Percentiles rank a stretch among this genome's conserved stretches.
Evolutionary conservation across 2,113 vertebrate genomes (phyloP).

Genomic region (Emydocephalus ijimae): DNA sequence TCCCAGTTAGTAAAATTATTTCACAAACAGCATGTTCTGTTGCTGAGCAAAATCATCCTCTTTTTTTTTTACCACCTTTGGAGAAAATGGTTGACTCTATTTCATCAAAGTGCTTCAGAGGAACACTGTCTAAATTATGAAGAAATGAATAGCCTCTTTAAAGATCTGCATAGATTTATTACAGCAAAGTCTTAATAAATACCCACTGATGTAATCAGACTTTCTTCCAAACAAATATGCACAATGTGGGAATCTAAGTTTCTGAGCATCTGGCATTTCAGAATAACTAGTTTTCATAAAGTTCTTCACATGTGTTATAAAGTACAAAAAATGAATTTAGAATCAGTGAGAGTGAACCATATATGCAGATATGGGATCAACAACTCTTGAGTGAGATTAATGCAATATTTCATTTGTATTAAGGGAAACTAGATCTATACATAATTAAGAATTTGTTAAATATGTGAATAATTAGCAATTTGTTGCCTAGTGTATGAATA

Average conservation of each 20-base stretch:
- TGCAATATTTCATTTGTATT: background rate
- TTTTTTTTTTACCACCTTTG: background rate
- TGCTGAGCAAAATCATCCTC: background rate
- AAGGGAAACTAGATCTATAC: slow-evolving; percentile 30
- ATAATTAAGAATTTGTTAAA: slow-evolving; percentile 34
- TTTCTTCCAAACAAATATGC: background rate
- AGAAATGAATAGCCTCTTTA: background rate
- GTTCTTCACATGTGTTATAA: background rate
- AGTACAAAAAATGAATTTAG: background rate
- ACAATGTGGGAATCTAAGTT: background rate
- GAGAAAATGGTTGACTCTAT: background rate
- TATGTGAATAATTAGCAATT: slow-evolving; percentile 40
- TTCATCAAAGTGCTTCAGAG: background rate
- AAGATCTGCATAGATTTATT: background rate
- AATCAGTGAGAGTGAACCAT: background rate
- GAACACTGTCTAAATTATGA: background rate
- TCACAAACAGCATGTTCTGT: background rate
- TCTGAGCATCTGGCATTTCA: slow-evolving; percentile 2
- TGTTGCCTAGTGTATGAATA: background rate
- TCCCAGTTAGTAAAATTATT: background rate
- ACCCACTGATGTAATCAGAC: background rate
- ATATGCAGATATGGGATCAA: background rate
- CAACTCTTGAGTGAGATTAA: slow-evolving; percentile 16
- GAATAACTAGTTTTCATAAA: background rate
- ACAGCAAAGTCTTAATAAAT: background rate